These are phyloP conservation scores for Ameiurus melas DNA, from an alignment of 2,113 vertebrate genomes.

Conservation along the genomic window DNA sequence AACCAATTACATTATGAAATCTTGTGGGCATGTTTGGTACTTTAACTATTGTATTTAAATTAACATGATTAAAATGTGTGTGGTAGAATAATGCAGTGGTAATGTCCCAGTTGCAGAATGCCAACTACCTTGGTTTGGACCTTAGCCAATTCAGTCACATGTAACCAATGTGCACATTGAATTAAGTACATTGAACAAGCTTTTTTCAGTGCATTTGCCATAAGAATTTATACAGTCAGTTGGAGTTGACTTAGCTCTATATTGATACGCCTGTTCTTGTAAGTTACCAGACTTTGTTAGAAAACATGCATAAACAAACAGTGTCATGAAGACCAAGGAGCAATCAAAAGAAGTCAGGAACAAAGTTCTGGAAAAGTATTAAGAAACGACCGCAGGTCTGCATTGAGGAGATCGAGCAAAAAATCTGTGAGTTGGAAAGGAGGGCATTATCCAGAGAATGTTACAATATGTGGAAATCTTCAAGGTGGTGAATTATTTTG, in stretches of 20 bases:
- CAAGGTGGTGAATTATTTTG: background rate
- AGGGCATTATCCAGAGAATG: background rate
- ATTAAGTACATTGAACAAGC: too few species aligned
- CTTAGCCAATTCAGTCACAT: too few species aligned
- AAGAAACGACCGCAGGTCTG: background rate
- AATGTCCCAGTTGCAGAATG: too few species aligned
- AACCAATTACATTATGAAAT: too few species aligned
- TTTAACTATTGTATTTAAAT: too few species aligned
- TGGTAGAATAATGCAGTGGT: too few species aligned
- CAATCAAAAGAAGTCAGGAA: background rate
- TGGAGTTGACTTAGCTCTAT: background rate
- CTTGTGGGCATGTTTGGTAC: too few species aligned
- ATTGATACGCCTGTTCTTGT: background rate
- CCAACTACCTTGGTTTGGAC: too few species aligned
- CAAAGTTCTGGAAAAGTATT: background rate
- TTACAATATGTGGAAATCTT: background rate
- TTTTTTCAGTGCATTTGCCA: background rate
- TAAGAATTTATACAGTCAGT: background rate
- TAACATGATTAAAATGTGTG: too few species aligned
- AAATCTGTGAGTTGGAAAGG: background rate
- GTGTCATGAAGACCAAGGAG: background rate
- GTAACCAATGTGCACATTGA: too few species aligned
- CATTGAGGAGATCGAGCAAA: background rate
- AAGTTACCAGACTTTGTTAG: background rate
- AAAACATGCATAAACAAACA: background rate